phyloP scores from a whole-genome alignment of 2,888 invertebrate species.

The Himalopsyche kuldschensis region DNA sequence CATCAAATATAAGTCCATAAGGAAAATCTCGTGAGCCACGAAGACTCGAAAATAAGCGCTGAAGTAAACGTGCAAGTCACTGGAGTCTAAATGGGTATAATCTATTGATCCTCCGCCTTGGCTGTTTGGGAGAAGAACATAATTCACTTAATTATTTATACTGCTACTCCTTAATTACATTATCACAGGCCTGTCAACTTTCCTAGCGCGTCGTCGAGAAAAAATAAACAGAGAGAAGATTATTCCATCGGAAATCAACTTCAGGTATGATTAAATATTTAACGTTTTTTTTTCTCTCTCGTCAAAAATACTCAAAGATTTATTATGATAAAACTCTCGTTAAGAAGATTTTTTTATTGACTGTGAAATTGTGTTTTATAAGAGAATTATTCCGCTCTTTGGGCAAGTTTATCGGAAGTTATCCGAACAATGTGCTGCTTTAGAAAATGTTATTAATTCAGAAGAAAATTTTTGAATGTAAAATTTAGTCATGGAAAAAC shows the following conservation, averaged over 20 bases:
- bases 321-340: not conserved
- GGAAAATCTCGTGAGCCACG: too few species aligned
- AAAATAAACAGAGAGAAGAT: constrained; percentile 13
- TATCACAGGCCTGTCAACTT: constrained; percentile 22
- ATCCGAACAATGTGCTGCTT: not conserved
- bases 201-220: not conserved
- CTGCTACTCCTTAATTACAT: constrained; percentile 19
- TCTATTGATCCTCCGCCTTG: constrained; percentile 14
- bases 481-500: too few species aligned
- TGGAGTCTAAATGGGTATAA: not conserved
- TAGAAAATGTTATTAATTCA: not conserved
- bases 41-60: not conserved
- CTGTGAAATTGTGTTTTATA: not conserved
- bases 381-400: not conserved
- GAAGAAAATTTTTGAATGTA: not conserved
- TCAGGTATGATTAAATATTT: not conserved
- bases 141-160: constrained; percentile 32
- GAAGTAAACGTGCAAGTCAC: not conserved
- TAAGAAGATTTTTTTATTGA: not conserved
- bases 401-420: not conserved
- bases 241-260: not conserved
- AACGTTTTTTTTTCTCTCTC: not conserved
- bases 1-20: too few species aligned
- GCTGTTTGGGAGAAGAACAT: not conserved
- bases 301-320: not conserved